Conservation (phyloP, 2,797 vertebrate genomes). For the Melanotaenia nigrans region DNA sequence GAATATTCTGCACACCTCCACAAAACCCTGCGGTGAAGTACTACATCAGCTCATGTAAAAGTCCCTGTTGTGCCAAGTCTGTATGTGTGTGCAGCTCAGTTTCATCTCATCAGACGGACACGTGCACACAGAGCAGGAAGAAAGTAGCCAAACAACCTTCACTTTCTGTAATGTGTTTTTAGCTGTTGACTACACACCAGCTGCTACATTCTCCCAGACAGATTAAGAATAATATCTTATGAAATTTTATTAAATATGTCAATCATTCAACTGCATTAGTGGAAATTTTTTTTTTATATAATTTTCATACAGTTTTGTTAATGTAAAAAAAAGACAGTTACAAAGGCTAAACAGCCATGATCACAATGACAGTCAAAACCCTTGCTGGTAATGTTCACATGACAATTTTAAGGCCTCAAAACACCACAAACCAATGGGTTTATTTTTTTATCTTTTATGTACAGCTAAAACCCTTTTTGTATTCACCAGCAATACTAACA, state of each 20-base stretch:
- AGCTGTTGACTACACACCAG: background rate
- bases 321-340: too few species aligned
- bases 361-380: too few species aligned
- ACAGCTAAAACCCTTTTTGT: background rate
- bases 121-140: background rate
- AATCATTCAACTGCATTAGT: too few species aligned
- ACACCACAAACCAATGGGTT: background rate
- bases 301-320: too few species aligned
- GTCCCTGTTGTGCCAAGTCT: background rate
- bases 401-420: too few species aligned
- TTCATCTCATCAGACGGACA: background rate
- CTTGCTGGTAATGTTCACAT: too few species aligned
- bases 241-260: background rate
- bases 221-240: background rate
- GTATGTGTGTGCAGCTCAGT: background rate
- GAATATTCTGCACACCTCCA: background rate
- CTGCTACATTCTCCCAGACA: background rate
- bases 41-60: background rate
- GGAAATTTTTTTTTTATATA: too few species aligned
- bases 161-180: background rate
- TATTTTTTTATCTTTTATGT: background rate
- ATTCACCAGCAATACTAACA: background rate
- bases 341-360: too few species aligned
- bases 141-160: background rate
- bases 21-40: background rate